Conservation (phyloP, 2,888 invertebrate species). For the Cerastoderma edule region DNA sequence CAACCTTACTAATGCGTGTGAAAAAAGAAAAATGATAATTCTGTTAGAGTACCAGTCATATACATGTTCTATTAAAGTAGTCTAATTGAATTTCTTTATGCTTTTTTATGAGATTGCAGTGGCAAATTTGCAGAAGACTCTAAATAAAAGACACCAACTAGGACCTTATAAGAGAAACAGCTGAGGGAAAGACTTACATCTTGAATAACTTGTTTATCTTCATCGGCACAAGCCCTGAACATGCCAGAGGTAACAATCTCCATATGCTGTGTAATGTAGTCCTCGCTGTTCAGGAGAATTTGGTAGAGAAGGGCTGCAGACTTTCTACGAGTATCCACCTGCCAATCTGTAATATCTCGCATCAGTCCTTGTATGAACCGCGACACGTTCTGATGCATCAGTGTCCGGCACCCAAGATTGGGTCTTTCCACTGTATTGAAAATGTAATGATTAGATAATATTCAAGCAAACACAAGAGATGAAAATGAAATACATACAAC, state of each 20-base stretch:
- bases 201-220: slow-evolving; percentile 87
- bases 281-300: slow-evolving; percentile 90
- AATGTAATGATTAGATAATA: too few species aligned
- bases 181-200: slow-evolving; percentile 79
- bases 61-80: too few species aligned
- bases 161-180: too few species aligned
- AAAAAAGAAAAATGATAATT: too few species aligned
- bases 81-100: too few species aligned
- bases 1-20: too few species aligned
- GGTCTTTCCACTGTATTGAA: slow-evolving; percentile 90
- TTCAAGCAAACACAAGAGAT: too few species aligned
- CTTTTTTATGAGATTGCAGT: too few species aligned
- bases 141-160: too few species aligned
- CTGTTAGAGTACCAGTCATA: too few species aligned
- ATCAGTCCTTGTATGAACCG: slow-evolving; percentile 89
- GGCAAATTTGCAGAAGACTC: too few species aligned
- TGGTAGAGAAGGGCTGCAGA: slow-evolving; percentile 90
- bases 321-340: slow-evolving; percentile 88
- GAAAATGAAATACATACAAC: too few species aligned
- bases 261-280: slow-evolving; percentile 88
- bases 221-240: slow-evolving; percentile 88
- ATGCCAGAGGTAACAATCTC: slow-evolving; percentile 87
- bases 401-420: slow-evolving; percentile 92
- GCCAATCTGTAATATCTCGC: slow-evolving; percentile 91
- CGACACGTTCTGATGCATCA: slow-evolving; percentile 90